Evolutionary conservation across 2,113 vertebrate genomes (phyloP).

Genomic region (Lagopus muta): DNA sequence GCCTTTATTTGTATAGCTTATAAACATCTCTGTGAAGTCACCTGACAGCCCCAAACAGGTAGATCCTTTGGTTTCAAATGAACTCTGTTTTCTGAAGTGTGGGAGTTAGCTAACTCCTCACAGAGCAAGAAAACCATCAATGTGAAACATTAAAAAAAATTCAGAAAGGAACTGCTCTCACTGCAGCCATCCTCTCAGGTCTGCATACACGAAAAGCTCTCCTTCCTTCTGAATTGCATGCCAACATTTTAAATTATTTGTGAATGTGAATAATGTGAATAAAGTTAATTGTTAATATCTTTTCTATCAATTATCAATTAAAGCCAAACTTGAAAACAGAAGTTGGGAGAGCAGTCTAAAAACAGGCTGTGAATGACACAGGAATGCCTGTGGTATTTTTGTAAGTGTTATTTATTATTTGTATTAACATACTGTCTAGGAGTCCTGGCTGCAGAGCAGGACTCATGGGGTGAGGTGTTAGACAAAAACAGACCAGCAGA

Average conservation of each 20-base stretch:
- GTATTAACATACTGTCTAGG: constrained; percentile 54
- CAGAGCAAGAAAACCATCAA: background rate
- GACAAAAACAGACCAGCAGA: constrained; percentile 64
- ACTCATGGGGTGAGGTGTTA: constrained; percentile 52
- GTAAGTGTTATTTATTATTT: constrained; percentile 67
- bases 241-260: background rate
- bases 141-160: background rate
- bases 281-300: background rate
- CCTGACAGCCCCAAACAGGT: background rate
- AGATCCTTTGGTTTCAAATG: background rate
- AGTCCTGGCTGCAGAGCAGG: constrained; percentile 32
- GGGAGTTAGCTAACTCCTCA: background rate
- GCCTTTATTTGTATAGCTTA: background rate
- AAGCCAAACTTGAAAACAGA: background rate
- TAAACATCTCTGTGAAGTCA: background rate
- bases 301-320: background rate
- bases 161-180: background rate
- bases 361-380: constrained; percentile 34
- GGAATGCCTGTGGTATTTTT: constrained; percentile 62
- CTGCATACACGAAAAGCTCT: background rate
- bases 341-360: constrained; percentile 31
- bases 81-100: background rate
- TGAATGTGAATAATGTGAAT: background rate
- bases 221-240: background rate
- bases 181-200: background rate